Base-by-base conservation (phyloP, 2,113 vertebrate genomes). In the Podocnemis expansa region DNA sequence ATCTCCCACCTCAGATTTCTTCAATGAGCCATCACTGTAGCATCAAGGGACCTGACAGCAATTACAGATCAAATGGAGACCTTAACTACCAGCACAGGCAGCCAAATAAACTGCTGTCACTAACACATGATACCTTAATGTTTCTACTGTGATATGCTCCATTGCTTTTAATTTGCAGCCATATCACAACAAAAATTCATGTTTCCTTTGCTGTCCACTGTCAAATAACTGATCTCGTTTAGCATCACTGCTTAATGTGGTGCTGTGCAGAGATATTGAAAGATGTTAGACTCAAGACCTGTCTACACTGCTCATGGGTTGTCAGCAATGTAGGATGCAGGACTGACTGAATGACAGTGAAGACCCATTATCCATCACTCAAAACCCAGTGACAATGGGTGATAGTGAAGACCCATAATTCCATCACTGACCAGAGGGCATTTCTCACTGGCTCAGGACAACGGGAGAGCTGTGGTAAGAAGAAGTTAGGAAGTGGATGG, bases 11-110 rank as follows among this genome's bases (percentile, higher is more conserved):
- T 92, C 73, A 9, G 16, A 47, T 90, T 93, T 86, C 34, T 92
- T 84, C 54, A 75, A 10, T 51, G 45, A 58, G 19, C 22, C 90
- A 92, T 88, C 85, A 78, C 45, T 27, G 41, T 49, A 47, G 21
- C 49, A 17, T 34, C 84, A 86, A 47, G 73, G 76, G 8, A 7
- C 87, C 54, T 25, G 49, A 80, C 38, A 90, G 45, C 49, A 95
- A 90, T 84, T 73, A 95, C 25, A 90, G 34, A 92, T n/a, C 29
- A 80, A 10, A 92, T 55, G n/a, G n/a, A 75, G 51, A 94, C n/a
- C 76, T 84, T 85, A 94, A 80, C 6, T 89, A 51, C 84, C 2
- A 55, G 67, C 73, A 34, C 24, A 27, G 84, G 1, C 54, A 8
- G 4, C 47, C 4, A 86, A 45, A 87, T 85, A 84, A 70, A 83